Evolutionary conservation across 2,888 invertebrate genomes (phyloP), one percentile per base, ranked within the genome.

Genomic region (Clistopyga incitator): DNA sequence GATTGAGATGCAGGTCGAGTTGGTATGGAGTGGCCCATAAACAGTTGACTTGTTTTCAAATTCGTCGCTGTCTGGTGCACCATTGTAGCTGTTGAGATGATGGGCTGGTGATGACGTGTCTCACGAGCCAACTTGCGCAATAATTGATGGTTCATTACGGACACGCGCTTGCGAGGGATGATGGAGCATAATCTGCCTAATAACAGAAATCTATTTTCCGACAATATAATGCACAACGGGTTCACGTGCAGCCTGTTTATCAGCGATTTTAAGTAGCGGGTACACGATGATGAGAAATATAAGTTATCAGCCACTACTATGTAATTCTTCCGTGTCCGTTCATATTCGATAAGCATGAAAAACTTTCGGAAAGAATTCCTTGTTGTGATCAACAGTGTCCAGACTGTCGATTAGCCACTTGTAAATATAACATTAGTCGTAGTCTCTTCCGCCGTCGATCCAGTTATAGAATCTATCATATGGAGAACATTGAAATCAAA

Each of bases 171-270:
- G 47, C 20, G 38, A 10, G 11, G 29, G 45, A 78, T 84, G 83
- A 78, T 74, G 47, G 54, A 23, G 23, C 74, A 74, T n/a, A 72
- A 78, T 81, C 54, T 56, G 4, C n/a, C 11, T 20, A 74, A 77
- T 81, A 47, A 56, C 45, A 52, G 13, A n/a, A 34, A 47, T 54
- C 38, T 18, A 29, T 50, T 20, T 18, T 45, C 47, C 13, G 15
- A 45, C 20, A 54, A 52, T 29, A 15, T 42, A 20, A 74, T 78
- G 47, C 68, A 45, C 47, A 81, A 81, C 61, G 8, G 25, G 4
- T 71, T 45, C 29, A 45, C n/a, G 15, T 38, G 10, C n/a, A n/a
- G n/a, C 18, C 59, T 75, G 11, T 54, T 18, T 77, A 61, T 25
- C n/a, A 67, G 34, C 10, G 18, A 4, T n/a, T 29, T 23, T 25